phyloP scores from a whole-genome alignment of 1,140 invertebrate genomes.

The Drosophila takahashii region DNA sequence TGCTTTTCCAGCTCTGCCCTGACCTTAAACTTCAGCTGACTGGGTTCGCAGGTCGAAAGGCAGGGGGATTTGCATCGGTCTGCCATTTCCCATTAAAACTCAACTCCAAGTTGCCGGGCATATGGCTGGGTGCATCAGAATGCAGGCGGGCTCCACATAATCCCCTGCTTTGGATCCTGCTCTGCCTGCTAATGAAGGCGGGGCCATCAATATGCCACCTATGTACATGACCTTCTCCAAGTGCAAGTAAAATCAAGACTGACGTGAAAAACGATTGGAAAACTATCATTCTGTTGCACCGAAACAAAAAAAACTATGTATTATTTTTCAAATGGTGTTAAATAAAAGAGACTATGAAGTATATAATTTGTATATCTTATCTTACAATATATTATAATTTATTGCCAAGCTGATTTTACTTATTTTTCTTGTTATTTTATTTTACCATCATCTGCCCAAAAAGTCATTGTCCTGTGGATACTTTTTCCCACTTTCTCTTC shows the following conservation, averaged over 20 bases:
- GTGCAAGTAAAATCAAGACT: constrained; percentile 34
- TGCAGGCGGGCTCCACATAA: constrained; percentile 53
- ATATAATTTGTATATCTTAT: no score
- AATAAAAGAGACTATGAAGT: no score
- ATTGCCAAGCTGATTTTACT: neutral
- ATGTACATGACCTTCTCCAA: constrained; percentile 45
- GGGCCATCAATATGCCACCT: constrained; percentile 65
- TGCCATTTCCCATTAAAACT: constrained; percentile 58
- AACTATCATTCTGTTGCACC: constrained; percentile 5
- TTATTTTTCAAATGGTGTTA: no score
- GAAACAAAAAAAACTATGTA: no score
- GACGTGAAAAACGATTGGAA: constrained; percentile 31
- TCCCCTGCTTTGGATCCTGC: constrained; percentile 24
- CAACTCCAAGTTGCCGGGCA: constrained; percentile 29
- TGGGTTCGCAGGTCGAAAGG: neutral
- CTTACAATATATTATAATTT: neutral
- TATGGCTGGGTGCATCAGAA: constrained; percentile 66
- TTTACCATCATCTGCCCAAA: neutral
- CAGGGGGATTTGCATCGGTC: constrained; percentile 34
- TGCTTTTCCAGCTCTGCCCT: constrained; percentile 59
- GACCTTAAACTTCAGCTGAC: constrained; percentile 74
- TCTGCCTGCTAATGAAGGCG: constrained; percentile 57
- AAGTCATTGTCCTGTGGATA: constrained; percentile 16
- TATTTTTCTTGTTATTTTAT: neutral
- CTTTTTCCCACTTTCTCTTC: constrained; percentile 6